Percentiles rank a stretch among this genome's conserved stretches.
These are phyloP conservation scores for Trinorchestia longiramus DNA, from an alignment of 1,140 invertebrate species.

Conservation along the genomic window DNA sequence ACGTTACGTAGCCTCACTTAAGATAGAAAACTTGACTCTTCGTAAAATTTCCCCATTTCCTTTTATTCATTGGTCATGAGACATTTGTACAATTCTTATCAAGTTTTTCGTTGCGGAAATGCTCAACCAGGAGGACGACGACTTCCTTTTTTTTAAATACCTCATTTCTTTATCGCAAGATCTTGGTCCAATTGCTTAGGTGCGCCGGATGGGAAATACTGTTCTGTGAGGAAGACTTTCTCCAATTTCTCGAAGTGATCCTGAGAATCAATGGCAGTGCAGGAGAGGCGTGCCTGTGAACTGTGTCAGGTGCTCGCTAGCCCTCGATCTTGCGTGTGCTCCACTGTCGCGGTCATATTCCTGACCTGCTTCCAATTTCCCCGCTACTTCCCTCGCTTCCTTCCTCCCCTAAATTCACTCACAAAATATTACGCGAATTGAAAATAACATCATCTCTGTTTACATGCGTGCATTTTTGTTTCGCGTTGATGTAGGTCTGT, in stretches of 20 bases:
- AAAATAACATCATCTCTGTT: not conserved
- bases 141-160: not conserved
- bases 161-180: not conserved
- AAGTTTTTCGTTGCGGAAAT: not conserved
- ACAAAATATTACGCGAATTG: not conserved
- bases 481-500: too few relatives aligned
- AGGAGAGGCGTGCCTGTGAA: slow-evolving; percentile 41
- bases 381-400: not conserved
- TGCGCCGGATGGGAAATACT: not conserved
- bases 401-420: not conserved
- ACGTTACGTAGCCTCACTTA: too few relatives aligned
- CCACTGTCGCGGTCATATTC: not conserved
- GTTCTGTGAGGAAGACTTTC: not conserved
- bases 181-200: not conserved
- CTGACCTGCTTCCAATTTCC: not conserved
- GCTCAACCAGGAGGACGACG: not conserved
- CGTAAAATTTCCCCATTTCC: too few relatives aligned
- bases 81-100: too few relatives aligned
- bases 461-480: too few relatives aligned
- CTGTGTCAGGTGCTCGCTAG: slow-evolving; percentile 20
- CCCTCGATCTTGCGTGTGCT: not conserved
- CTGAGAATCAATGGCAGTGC: slow-evolving; percentile 27
- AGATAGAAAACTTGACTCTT: too few relatives aligned
- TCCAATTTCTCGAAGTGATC: slow-evolving; percentile 52
- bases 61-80: too few relatives aligned